Evolutionary conservation across 37 sponge, comb jelly and placozoan species (phyloP), one percentile per base, ranked within the genome.

Genomic region (Bolinopsis microptera): DNA sequence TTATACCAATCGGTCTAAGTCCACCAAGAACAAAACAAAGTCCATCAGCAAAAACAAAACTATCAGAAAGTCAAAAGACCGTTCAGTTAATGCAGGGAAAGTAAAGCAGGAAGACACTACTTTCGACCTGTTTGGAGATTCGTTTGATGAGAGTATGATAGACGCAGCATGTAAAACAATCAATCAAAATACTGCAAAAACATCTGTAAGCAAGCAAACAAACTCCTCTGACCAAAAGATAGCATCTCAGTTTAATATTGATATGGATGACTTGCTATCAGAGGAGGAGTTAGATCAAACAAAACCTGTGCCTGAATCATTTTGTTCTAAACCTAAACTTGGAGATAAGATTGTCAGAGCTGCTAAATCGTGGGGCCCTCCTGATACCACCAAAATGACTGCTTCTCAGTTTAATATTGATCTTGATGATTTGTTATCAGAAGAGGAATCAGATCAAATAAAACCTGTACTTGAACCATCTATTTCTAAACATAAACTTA

Each of bases 111-210:
- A 38, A 24, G 90, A 41, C 1, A 26, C 41, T 5, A 86, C 90
- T 86, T 27, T 38, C 22, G 90, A 86, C 48, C 24, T 86, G 90
- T 86, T 86, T 28, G 61, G 90, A 16, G 61, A 86, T 25, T 86
- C 90, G 80, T 18, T 77, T 22, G 32, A 77, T 34, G 80, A 77
- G 36, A 77, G 80, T 35, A 32, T 35, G 27, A 77, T 77, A 16
- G 80, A 31, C 0, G 80, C 80, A 31, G 80, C 80, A 5, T 77
- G 80, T 77, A 9, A 18, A 35, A 77, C 33, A 16, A 77, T 70
- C 74, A 22, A 70, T n/a, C 74, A 28, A 70, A 70, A 8, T 24
- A n/a, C 74, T 3, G 74, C 74, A 24, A 2, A 77, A 1, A 33
- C 35, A 16, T 9, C 80, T 22, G 18, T 35, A 34, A 28, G 0